Conservation (phyloP, 2,113 vertebrate genomes). For the Theristicus caerulescens region DNA sequence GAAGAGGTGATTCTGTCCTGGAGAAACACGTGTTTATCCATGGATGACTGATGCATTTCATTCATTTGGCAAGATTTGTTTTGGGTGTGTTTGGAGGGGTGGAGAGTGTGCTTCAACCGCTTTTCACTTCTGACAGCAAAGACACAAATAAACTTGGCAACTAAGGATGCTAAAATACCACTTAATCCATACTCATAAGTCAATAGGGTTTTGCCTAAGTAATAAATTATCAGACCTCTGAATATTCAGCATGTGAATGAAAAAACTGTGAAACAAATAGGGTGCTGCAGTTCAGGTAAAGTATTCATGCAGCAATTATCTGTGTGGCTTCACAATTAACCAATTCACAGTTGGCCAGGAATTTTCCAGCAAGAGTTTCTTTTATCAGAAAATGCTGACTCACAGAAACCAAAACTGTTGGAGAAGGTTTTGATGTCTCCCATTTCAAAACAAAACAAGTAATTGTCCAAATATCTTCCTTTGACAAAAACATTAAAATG, state of each 20-base stretch:
- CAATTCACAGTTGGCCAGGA: background rate
- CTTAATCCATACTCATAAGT: background rate
- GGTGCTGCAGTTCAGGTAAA: background rate
- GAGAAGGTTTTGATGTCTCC: background rate
- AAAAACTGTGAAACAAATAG: background rate
- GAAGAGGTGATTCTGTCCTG: background rate
- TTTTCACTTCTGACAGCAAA: background rate
- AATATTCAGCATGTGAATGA: background rate
- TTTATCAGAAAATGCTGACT: background rate
- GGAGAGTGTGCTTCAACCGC: background rate
- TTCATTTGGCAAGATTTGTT: slow-evolving; percentile 9
- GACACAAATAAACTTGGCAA: background rate
- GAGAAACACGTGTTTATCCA: background rate
- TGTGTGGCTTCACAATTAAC: background rate
- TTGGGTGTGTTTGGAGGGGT: background rate
- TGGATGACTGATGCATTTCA: background rate
- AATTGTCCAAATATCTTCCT: background rate
- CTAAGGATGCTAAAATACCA: background rate
- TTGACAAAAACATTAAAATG: background rate
- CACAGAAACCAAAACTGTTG: background rate
- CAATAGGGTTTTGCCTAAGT: background rate
- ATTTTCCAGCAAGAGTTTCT: background rate
- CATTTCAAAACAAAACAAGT: background rate
- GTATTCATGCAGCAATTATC: background rate
- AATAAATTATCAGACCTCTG: background rate